phyloP scores from a whole-genome alignment of 2,113 vertebrate genomes.

The Chaenogobius annularis region DNA sequence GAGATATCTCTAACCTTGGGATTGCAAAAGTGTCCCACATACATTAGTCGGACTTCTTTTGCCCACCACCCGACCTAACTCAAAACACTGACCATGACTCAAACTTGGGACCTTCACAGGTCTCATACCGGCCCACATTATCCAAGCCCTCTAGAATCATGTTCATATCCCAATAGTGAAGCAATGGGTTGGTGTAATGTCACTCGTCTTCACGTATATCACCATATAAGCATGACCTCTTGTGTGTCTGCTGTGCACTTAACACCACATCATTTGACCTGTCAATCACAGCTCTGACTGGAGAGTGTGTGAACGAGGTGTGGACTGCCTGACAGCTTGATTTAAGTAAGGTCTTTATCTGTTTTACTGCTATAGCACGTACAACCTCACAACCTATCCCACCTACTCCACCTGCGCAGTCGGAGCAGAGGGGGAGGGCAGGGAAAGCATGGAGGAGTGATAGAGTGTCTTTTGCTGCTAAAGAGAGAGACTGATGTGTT shows the following conservation, averaged over 20 bases:
- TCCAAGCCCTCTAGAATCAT: too few relatives aligned
- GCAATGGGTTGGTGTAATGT: not conserved
- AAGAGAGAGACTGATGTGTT: slow-evolving; percentile 48
- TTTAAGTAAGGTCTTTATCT: slow-evolving; percentile 22
- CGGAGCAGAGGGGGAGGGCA: not conserved
- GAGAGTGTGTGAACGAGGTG: slow-evolving; percentile 13
- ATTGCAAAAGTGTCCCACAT: too few relatives aligned
- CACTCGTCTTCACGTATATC: not conserved
- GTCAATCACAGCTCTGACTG: slow-evolving; percentile 19
- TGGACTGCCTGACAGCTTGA: slow-evolving; percentile 25
- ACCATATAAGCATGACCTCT: not conserved
- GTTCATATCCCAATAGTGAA: too few relatives aligned
- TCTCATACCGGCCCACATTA: too few relatives aligned
- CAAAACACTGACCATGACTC: too few relatives aligned
- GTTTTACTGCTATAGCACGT: not conserved
- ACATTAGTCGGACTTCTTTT: too few relatives aligned
- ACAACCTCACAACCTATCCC: not conserved
- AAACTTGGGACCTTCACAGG: too few relatives aligned
- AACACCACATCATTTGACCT: slow-evolving; percentile 12
- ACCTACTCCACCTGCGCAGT: slow-evolving; percentile 8
- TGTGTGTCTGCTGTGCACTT: slow-evolving; percentile 1
- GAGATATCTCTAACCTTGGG: too few relatives aligned
- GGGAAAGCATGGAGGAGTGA: slow-evolving; percentile 30
- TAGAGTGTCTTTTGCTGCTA: slow-evolving; percentile 49
- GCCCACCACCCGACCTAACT: too few relatives aligned